A percentile compares a stretch with the other conserved stretches of the same genome.
phyloP scores from a whole-genome alignment of 2,113 vertebrate species.

The Ondatra zibethicus region DNA sequence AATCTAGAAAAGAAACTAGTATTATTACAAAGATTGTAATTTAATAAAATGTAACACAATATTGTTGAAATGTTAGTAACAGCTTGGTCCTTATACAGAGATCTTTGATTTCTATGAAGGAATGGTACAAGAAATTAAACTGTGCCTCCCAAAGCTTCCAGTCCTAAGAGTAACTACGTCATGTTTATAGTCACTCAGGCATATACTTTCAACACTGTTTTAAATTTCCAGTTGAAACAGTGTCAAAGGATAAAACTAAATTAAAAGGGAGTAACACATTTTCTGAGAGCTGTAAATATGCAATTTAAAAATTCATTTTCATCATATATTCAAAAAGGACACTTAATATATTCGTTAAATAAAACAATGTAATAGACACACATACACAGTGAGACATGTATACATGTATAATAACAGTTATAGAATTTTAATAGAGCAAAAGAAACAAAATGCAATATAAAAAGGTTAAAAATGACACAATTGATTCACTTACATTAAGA shows the following conservation, averaged over 20 bases:
- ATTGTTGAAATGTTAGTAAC: background rate
- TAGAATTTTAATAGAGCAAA: background rate
- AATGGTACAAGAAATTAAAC: background rate
- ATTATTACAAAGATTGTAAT: background rate
- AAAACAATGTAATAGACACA: background rate
- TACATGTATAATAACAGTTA: background rate
- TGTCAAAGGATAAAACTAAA: constrained; percentile 38
- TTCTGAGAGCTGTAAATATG: background rate
- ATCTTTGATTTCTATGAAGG: background rate
- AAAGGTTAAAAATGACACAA: background rate
- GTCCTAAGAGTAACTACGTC: background rate
- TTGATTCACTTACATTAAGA: background rate
- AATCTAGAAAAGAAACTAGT: background rate
- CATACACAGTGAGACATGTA: background rate
- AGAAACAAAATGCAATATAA: background rate
- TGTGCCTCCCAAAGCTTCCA: background rate
- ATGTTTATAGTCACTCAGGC: background rate
- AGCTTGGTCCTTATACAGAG: background rate
- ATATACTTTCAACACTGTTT: background rate
- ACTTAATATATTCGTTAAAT: background rate
- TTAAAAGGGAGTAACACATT: background rate
- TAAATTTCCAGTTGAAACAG: background rate
- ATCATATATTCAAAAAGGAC: background rate
- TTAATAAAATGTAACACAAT: background rate
- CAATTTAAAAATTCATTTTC: background rate